Conservation (phyloP, 2,888 invertebrate genomes). For the Andricus curvator region DNA sequence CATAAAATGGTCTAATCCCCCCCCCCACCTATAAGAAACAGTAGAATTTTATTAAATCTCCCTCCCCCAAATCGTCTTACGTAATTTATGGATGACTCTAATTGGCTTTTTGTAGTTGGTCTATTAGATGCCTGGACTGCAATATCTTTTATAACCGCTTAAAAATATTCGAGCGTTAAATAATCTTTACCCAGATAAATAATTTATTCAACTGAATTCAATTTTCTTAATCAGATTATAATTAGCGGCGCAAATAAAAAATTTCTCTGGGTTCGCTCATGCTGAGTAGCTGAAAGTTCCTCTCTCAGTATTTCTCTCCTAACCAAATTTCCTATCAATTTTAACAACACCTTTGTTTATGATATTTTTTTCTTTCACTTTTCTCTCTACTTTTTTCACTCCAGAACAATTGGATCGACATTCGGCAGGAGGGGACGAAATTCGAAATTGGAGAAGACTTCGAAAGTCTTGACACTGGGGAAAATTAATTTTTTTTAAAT, state of each 20-base stretch:
- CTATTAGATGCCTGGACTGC: background rate
- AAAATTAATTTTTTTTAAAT: background rate
- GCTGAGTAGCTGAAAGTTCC: background rate
- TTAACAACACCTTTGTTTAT: background rate
- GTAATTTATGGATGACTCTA: too few species aligned
- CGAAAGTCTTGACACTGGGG: background rate
- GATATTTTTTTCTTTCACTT: background rate
- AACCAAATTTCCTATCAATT: background rate
- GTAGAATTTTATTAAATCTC: too few species aligned
- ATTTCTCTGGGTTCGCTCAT: background rate
- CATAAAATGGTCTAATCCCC: too few species aligned
- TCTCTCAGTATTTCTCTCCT: background rate
- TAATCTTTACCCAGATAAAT: background rate
- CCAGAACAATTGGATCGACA: background rate
- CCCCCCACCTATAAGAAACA: too few species aligned
- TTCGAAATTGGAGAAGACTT: slow-evolving; percentile 12
- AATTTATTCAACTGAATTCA: background rate
- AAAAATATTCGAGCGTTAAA: background rate
- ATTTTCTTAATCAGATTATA: background rate
- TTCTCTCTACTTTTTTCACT: background rate
- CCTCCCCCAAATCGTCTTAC: too few species aligned
- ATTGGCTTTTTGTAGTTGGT: background rate
- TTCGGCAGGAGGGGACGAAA: slow-evolving; percentile 4
- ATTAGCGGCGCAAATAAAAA: background rate
- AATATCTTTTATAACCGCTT: background rate